Evolutionary conservation across 2,797 vertebrate genomes (phyloP).

Genomic region (Lithobates pipiens): DNA sequence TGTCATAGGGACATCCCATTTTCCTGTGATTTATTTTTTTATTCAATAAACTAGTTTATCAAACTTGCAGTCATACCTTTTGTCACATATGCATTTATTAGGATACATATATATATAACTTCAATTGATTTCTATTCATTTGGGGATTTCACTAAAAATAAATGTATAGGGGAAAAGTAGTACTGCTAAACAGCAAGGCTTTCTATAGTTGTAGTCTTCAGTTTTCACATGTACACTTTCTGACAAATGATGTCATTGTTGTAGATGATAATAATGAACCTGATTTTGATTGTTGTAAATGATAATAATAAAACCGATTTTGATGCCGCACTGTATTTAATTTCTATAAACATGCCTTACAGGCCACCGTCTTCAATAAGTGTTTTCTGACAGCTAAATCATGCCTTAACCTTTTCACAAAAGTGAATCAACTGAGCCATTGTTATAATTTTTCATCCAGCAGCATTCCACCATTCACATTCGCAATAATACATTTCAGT

Average conservation of each 20-base stretch:
- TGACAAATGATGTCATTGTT: constrained; percentile 38
- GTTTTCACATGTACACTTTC: constrained; percentile 25
- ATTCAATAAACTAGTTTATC: not conserved
- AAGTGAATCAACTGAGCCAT: constrained; percentile 48
- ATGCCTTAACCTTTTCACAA: constrained; percentile 31
- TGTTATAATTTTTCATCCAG: constrained; percentile 44
- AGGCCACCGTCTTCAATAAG: constrained; percentile 52
- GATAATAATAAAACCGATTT: constrained; percentile 37
- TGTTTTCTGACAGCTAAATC: constrained; percentile 48
- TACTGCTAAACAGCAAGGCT: constrained; percentile 11
- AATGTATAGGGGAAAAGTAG: constrained; percentile 5
- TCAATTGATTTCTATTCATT: constrained; percentile 1
- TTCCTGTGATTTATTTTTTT: not conserved
- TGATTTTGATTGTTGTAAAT: constrained; percentile 28
- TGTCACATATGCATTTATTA: constrained; percentile 4
- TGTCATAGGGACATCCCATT: not conserved
- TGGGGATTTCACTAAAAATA: constrained; percentile 26
- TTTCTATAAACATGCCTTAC: constrained; percentile 41
- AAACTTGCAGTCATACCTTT: constrained; percentile 1
- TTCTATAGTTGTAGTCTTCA: constrained; percentile 18
- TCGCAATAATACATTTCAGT: constrained; percentile 43
- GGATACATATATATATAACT: not conserved
- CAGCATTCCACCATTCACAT: constrained; percentile 44
- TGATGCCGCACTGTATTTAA: constrained; percentile 15
- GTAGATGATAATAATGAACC: constrained; percentile 39